Evolutionary conservation across 2,888 invertebrate genomes (phyloP), one percentile per base, ranked within the genome.

Genomic region (Thecocarcelia acutangulata): DNA sequence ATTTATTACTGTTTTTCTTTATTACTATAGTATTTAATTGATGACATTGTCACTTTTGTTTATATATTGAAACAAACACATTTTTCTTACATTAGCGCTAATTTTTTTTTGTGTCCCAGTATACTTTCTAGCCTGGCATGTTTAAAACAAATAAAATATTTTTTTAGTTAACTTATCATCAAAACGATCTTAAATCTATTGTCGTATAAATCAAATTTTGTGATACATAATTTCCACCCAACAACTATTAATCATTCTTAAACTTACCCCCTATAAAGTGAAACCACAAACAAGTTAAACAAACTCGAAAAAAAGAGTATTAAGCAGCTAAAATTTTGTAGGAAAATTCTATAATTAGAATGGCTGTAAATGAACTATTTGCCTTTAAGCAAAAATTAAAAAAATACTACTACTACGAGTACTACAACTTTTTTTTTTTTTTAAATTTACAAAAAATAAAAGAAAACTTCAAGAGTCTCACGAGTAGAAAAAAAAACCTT

Each of bases 131-230:
- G 6, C 5, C 61, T 64, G 17, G 52, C 77, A 72, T 78, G 77
- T 48, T 54, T 59, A 59, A 48, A 64, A n/a, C 46, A 52, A 77
- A 77, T 73, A 69, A 77, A 63, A 46, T 40, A 24, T 44, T 59
- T 42, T 42, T 61, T 54, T 8, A 56, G 33, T 63, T n/a, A n/a
- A n/a, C 12, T 58, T 24, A 78, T 72, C 59, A 59, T 52, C 24
- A 72, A 59, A 72, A 33, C 24, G 50, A 64, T 78, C 58, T 59
- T n/a, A 59, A 66, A 72, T 78, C 66, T 44, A 17, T 58, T 48
- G 64, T 50, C 56, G 21, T 64, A 70, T 77, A 77, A 77, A 77
- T 77, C 63, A 77, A 21, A 50, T 58, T 72, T 66, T 78, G 44
- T 58, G 58, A 78, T 52, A 54, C 28, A 54, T 28, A 59, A 61